Evolutionary conservation across 2,113 vertebrate species (phyloP).

Genomic region (Oryzias curvinotus): DNA sequence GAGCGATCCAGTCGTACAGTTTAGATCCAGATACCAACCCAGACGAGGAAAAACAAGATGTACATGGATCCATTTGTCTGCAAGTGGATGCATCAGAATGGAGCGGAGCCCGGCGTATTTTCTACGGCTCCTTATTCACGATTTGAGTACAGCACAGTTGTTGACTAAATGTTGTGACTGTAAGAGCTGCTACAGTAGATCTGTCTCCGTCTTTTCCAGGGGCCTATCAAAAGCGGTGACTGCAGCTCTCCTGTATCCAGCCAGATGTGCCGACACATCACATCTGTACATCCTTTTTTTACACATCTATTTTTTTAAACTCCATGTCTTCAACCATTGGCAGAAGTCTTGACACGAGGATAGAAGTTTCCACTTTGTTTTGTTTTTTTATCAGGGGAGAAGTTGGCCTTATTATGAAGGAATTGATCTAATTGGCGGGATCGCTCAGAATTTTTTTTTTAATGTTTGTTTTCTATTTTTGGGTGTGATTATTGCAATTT

Average conservation of each 20-base stretch:
- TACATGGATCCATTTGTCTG: too few relatives aligned
- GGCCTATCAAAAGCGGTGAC: constrained; percentile 81
- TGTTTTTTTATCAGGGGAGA: constrained; percentile 12
- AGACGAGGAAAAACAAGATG: too few relatives aligned
- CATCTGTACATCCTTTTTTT: constrained; percentile 7
- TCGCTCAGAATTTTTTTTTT: constrained; percentile 13
- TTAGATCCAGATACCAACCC: too few relatives aligned
- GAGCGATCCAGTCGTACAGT: too few relatives aligned
- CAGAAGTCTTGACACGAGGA: constrained; percentile 49
- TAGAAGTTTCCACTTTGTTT: neutral
- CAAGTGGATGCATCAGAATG: too few relatives aligned
- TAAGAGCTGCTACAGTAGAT: too few relatives aligned
- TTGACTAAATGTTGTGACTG: too few relatives aligned
- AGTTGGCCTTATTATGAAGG: constrained; percentile 17
- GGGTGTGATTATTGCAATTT: constrained; percentile 16
- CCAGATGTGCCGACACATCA: constrained; percentile 48
- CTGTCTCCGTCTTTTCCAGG: constrained; percentile 60
- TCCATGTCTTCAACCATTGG: constrained; percentile 43
- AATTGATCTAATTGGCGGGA: constrained; percentile 41
- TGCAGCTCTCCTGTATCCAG: constrained; percentile 50
- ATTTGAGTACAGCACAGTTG: too few relatives aligned
- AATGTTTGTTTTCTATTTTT: constrained; percentile 6
- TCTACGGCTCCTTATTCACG: too few relatives aligned
- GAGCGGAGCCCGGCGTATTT: too few relatives aligned
- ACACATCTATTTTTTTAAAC: constrained; percentile 27